Conservation (phyloP, 2,113 vertebrate genomes). For the Pygoscelis adeliae region DNA sequence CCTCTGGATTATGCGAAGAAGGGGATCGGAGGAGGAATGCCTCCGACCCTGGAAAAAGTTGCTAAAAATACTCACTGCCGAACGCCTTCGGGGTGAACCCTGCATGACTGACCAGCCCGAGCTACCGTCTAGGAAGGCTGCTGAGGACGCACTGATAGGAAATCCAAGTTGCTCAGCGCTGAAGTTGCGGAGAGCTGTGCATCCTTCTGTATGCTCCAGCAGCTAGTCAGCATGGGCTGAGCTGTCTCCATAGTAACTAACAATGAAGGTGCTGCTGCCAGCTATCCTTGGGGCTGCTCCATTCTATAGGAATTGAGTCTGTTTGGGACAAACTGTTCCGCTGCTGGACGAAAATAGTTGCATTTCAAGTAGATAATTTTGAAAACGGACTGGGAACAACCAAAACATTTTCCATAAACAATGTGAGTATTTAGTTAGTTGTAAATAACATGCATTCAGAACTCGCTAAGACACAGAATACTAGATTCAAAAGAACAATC, state of each 20-base stretch:
- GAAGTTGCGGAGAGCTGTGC: constrained; percentile 64
- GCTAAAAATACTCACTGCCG: constrained; percentile 71
- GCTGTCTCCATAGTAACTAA: constrained; percentile 85
- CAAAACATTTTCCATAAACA: constrained; percentile 29
- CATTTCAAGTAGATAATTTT: constrained; percentile 54
- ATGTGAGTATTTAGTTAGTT: neutral
- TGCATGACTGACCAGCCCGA: constrained; percentile 66
- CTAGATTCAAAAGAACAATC: constrained; percentile 12
- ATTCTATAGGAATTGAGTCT: constrained; percentile 34
- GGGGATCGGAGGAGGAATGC: constrained; percentile 80
- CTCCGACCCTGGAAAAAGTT: constrained; percentile 73
- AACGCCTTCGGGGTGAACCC: constrained; percentile 60
- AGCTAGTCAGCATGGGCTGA: constrained; percentile 76
- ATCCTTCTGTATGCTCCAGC: constrained; percentile 71
- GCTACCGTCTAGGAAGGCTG: neutral
- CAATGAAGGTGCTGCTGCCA: constrained; percentile 75
- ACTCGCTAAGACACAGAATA: neutral
- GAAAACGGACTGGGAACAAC: neutral
- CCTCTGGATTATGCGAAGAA: constrained; percentile 74
- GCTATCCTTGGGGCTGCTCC: constrained; percentile 57
- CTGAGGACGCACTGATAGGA: neutral
- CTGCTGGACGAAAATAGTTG: constrained; percentile 36
- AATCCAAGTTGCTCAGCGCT: constrained; percentile 25
- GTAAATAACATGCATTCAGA: constrained; percentile 11
- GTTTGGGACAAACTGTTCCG: constrained; percentile 62